Evolutionary conservation across 2,797 vertebrate species (phyloP), one percentile per base, ranked within the genome.

Genomic region (Sebastes nivosus): DNA sequence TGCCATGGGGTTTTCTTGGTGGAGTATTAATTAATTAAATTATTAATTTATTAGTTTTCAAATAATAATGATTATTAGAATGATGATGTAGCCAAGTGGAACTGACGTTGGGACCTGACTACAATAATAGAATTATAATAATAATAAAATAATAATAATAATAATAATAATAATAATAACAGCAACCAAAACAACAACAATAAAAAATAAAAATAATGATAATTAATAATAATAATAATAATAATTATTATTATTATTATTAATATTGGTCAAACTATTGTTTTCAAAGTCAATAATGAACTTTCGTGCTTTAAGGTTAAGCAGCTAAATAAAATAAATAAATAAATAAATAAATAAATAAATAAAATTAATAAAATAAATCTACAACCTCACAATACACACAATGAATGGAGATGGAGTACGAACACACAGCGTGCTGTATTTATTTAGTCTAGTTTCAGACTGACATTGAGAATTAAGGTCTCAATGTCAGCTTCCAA

Each of bases 381-480:
- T 80, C 27, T 55, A 77, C 5, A 60, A 80, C 73, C 68, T 38
- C 58, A 79, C 55, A 82, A 54, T 36, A 75, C 58, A 79, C 63
- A 77, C 46, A 72, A 84, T 85, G 78, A 77, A 88, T 83, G 83
- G 25, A 80, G 67, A 85, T 80, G 83, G 46, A 83, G 42, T 38
- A 58, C 24, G 75, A 71, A 81, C 22, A 72, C 27, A 58, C n/a
- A 29, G 10, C 34, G 4, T 36, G 34, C 29, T 72, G 11, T 32
- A 42, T 67, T 42, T 22, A 52, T 69, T 75, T 4, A 18, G 61
- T 60, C 30, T 60, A 14, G 30, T 61, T 83, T 72, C 20, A 59
- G 6, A 72, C 27, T 2, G 11, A 58, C 20, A 32, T 7, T 57
- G 10, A 59, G 29, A 70, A 16, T 27, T n/a, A 46, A 27, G n/a